Evolutionary conservation across 1,140 invertebrate species (phyloP).

Genomic region (Thaumetopoea pityocampa): DNA sequence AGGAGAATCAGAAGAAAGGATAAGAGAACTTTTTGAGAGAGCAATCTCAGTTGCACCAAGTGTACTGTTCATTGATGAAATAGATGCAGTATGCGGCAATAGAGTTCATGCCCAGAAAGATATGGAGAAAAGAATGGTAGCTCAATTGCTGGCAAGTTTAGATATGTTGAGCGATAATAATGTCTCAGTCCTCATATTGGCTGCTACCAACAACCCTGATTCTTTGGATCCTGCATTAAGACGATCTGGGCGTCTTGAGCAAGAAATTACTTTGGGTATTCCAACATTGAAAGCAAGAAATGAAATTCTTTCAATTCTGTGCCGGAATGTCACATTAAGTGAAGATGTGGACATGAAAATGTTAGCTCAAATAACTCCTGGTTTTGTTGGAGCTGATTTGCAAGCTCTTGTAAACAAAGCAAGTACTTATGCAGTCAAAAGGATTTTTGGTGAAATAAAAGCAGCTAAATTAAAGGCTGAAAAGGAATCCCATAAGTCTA

Average conservation of each 20-base stretch:
- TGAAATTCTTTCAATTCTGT: constrained; percentile 84
- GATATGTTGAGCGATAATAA: constrained; percentile 86
- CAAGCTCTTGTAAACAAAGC: constrained; percentile 91
- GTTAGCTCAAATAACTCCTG: constrained; percentile 91
- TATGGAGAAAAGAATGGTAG: constrained; percentile 96
- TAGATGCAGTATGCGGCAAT: constrained; percentile 92
- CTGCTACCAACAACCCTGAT: constrained; percentile 96
- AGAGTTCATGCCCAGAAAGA: constrained; percentile 92
- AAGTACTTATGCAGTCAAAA: constrained; percentile 89
- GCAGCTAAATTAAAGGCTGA: constrained; percentile 27
- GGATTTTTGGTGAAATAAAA: constrained; percentile 57
- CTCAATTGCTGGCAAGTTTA: constrained; percentile 92
- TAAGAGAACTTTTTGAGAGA: constrained; percentile 93
- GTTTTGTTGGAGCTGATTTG: constrained; percentile 98
- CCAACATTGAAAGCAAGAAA: constrained; percentile 89
- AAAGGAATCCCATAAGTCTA: constrained; percentile 17
- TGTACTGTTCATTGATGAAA: constrained; percentile 96
- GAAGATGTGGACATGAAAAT: constrained; percentile 82
- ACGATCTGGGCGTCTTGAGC: constrained; percentile 93
- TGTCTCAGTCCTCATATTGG: constrained; percentile 90
- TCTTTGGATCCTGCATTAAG: constrained; percentile 94
- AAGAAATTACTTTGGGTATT: constrained; percentile 95
- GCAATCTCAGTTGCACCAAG: constrained; percentile 85
- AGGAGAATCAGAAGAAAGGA: constrained; percentile 95
- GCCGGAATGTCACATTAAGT: constrained; percentile 82